Base-by-base conservation (phyloP, 2,797 vertebrate species). In the Tragelaphus oryx region DNA sequence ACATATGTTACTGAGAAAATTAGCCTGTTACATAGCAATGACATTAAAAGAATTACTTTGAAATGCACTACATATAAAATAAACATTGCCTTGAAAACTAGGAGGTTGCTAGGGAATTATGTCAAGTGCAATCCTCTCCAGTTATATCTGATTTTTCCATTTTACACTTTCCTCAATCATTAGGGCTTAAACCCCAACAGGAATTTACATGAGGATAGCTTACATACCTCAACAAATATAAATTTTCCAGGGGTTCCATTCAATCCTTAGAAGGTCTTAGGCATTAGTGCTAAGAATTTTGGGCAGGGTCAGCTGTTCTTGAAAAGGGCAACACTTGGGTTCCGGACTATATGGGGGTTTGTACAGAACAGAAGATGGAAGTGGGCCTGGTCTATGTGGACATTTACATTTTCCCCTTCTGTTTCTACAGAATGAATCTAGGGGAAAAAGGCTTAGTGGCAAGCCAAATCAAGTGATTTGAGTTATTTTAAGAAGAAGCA, bases 401-500 rank as follows among this genome's bases (percentile, higher is more conserved):
- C 44, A 79, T 87, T 79, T 86, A 44, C 68, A 52, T 79, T 76
- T 79, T 30, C 22, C n/a, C 81, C 65, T 95, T 89, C 83, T 89
- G 30, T 87, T 82, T 91, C 93, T 90, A 78, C 30, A 84, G 92
- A 50, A 91, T 87, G 89, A 68, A 95, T 94, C 74, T 55, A 95
- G 71, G 81, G 54, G 87, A n/a, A 50, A 88, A 83, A 87, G 94
- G 18, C 79, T 83, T 79, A 75, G 37, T 85, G 74, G 55, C 76
- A 88, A 92, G 94, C 94, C 94, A 96, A 92, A 96, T 78, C 74
- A 92, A 97, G 92, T 94, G 92, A 88, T 94, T 94, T 48, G 88
- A 95, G 95, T 95, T 96, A 97, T 97, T 97, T 97, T 96, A 97
- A 97, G 96, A 92, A 96, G 89, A 88, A 97, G 89, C 85, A 96